A percentile compares a stretch with the other conserved stretches of the same genome.
Evolutionary conservation across 2,113 vertebrate species (phyloP).

Genomic region (Xyrauchen texanus): DNA sequence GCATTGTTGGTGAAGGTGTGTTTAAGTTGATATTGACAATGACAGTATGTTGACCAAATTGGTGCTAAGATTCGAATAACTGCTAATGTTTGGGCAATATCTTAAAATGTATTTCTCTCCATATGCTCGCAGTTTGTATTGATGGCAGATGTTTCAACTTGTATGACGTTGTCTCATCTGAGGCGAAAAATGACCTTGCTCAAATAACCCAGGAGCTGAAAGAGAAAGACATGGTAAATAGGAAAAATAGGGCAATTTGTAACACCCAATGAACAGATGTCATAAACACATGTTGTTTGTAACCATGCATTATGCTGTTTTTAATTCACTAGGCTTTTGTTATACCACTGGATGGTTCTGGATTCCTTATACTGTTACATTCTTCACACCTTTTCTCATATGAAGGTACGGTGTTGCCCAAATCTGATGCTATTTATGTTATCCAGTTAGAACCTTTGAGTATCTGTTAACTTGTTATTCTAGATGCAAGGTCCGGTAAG

Average conservation of each 20-base stretch:
- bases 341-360: slow-evolving; percentile 78
- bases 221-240: slow-evolving; percentile 86
- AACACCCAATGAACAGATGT: no score
- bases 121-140: slow-evolving; percentile 72
- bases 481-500: slow-evolving; percentile 65
- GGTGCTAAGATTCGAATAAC: neutral
- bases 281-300: neutral
- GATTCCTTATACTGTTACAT: slow-evolving; percentile 80
- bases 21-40: neutral
- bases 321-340: slow-evolving; percentile 77
- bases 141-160: slow-evolving; percentile 79
- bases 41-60: neutral
- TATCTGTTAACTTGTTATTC: neutral
- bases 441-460: neutral
- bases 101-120: neutral
- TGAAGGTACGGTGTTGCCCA: slow-evolving; percentile 73
- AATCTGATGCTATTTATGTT: neutral
- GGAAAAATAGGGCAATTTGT: neutral
- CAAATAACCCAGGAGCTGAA: slow-evolving; percentile 76
- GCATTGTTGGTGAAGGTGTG: slow-evolving; percentile 78
- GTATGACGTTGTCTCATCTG: slow-evolving; percentile 78
- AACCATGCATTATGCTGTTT: neutral
- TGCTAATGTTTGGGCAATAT: neutral
- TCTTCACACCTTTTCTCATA: slow-evolving; percentile 75
- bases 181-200: slow-evolving; percentile 69